phyloP scores from a whole-genome alignment of 2,113 vertebrate species.

The Pygoscelis antarcticus region DNA sequence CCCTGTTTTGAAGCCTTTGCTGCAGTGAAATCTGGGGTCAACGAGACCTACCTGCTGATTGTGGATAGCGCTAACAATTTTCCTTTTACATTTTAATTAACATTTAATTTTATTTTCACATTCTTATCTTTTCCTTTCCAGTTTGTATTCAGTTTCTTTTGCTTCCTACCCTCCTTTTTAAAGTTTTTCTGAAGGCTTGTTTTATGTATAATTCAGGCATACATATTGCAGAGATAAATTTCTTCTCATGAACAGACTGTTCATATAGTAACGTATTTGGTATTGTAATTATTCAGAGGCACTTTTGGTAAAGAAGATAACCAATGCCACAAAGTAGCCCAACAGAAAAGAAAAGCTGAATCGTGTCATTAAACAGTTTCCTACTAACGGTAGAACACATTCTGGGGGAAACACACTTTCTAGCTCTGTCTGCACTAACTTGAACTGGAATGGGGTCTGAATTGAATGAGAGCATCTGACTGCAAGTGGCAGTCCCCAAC shows the following conservation, averaged over 20 bases:
- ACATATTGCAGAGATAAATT: not conserved
- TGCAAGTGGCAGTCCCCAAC: not conserved
- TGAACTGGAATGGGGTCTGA: not conserved
- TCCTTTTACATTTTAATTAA: not conserved
- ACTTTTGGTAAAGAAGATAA: not conserved
- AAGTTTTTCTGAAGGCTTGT: not conserved
- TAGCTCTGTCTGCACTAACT: not conserved
- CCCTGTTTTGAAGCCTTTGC: not conserved
- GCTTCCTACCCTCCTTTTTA: not conserved
- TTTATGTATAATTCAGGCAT: not conserved
- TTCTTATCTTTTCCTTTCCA: not conserved
- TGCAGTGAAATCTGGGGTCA: not conserved
- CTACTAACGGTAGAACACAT: not conserved
- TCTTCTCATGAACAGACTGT: not conserved
- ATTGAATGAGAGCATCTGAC: not conserved
- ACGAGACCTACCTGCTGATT: not conserved
- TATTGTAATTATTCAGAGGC: not conserved
- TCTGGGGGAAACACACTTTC: not conserved
- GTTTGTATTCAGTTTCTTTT: not conserved
- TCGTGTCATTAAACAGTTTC: rapidly evolving
- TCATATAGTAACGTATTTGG: not conserved
- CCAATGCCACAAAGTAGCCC: not conserved
- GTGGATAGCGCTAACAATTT: not conserved
- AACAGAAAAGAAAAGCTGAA: not conserved
- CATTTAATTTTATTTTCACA: not conserved